Evolutionary conservation across 1,140 invertebrate genomes (phyloP), one percentile per base, ranked within the genome.

Genomic region (Tyrophagus putrescentiae): DNA sequence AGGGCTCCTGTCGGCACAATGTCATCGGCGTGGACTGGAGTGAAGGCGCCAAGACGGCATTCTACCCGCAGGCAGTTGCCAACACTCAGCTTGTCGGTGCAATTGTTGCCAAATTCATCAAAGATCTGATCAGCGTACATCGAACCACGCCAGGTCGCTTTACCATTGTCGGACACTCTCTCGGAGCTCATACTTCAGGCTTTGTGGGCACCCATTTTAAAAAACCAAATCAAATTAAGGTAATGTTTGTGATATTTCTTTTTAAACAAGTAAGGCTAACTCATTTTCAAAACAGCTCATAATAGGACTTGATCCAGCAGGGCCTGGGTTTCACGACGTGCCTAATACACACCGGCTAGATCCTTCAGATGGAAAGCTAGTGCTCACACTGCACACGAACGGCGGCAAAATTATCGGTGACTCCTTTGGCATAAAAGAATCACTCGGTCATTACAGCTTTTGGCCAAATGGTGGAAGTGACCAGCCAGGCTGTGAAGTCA

Each of bases 391-490:
- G 67, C 85, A 89, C 68, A 88, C 85, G 3, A 54, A 54, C 39
- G 52, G 52, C 27, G 52, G 52, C n/a, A 5, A 32, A 54, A 13
- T 18, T 0, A 84, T 88, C 68, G 84, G 83, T 58, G 84, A 84
- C 85, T 79, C 77, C 9, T 69, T 63, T 11, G 85, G 85, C 36
- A 87, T 87, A 82, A 83, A 81, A 13, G 82, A 87, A 68, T 81
- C 84, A 0, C 84, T 84, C 64, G 85, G 85, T 0, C 84, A 88
- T 68, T 69, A 87, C 63, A 84, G 87, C 70, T 88, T 88, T 69
- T 89, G 88, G 68, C 85, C 85, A 0, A 89, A 89, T 70, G 85
- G 87, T 67, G 86, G 86, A 4, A 84, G 84, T 68, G 82, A 86
- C 64, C 87, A 90, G 68, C 86, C 86, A 0, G 86, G 87, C 0